These are phyloP conservation scores for Calephelis virginiensis DNA, from an alignment of 1,140 invertebrate species.

Conservation along the genomic window DNA sequence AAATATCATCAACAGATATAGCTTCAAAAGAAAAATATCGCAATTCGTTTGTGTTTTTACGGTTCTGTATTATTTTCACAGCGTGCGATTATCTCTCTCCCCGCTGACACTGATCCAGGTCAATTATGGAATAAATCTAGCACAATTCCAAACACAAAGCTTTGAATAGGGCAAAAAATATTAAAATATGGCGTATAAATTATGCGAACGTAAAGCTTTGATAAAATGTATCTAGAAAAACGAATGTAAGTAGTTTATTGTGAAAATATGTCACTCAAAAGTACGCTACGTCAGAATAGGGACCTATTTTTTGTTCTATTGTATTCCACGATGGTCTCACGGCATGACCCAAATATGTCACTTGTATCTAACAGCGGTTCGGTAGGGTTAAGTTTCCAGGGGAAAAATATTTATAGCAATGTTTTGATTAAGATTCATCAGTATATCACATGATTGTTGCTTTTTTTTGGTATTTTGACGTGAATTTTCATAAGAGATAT, in stretches of 20 bases:
- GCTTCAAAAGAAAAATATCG: too few relatives aligned
- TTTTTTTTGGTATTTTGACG: not conserved
- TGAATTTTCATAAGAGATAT: not conserved
- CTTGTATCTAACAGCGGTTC: slow-evolving; percentile 23
- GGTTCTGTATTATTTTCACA: too few relatives aligned
- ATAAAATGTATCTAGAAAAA: slow-evolving; percentile 21
- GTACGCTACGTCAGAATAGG: slow-evolving; percentile 25
- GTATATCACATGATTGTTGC: not conserved
- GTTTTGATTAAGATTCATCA: slow-evolving; percentile 11
- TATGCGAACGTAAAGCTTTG: not conserved
- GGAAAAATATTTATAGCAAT: slow-evolving; percentile 1
- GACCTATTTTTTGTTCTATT: slow-evolving; percentile 33
- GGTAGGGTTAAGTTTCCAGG: slow-evolving; percentile 23
- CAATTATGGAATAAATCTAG: slow-evolving; percentile 8
- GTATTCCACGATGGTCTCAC: slow-evolving; percentile 18
- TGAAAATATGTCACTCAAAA: slow-evolving; percentile 27
- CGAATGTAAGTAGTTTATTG: slow-evolving; percentile 21
- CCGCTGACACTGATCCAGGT: not conserved
- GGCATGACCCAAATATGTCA: slow-evolving; percentile 35
- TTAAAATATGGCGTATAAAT: slow-evolving; percentile 6
- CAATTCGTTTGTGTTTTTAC: too few relatives aligned
- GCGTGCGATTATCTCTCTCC: too few relatives aligned
- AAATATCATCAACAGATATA: too few relatives aligned
- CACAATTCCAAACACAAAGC: slow-evolving; percentile 1
- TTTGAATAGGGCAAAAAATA: slow-evolving; percentile 10